Evolutionary conservation across 2,797 vertebrate species (phyloP).

Genomic region (Spinus pinus): DNA sequence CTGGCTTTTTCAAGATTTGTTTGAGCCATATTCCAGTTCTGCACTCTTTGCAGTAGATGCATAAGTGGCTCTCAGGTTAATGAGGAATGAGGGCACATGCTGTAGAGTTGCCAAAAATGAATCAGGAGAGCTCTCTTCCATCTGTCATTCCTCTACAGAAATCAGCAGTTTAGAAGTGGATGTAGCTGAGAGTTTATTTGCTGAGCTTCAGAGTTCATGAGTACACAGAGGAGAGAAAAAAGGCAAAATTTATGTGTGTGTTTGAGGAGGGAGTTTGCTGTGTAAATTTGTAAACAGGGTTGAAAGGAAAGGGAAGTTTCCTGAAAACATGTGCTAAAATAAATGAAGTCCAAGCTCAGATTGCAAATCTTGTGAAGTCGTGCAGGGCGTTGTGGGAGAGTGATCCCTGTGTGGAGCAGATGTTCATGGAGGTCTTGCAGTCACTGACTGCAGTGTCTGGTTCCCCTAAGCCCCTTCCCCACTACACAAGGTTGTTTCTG

Average conservation of each 20-base stretch:
- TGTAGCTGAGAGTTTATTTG: constrained; percentile 1
- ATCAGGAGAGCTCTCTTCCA: constrained; percentile 8
- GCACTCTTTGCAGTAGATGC: not conserved
- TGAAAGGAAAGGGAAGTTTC: not conserved
- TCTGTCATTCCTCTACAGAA: constrained; percentile 1
- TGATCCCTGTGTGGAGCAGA: not conserved
- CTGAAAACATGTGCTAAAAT: not conserved
- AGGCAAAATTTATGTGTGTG: not conserved
- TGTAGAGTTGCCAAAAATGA: constrained; percentile 4
- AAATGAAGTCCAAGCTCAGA: not conserved
- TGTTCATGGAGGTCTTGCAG: not conserved
- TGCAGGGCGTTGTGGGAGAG: rapidly evolving
- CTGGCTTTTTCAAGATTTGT: not conserved
- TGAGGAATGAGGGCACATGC: not conserved
- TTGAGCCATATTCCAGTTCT: not conserved
- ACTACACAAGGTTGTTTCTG: not conserved
- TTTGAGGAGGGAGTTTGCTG: not conserved
- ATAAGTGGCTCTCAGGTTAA: not conserved
- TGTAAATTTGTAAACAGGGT: not conserved
- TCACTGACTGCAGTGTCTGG: not conserved
- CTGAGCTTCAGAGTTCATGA: not conserved
- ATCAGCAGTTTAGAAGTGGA: not conserved
- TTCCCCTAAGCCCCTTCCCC: not conserved
- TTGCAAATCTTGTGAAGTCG: not conserved
- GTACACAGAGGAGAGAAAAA: not conserved